Percentiles rank a stretch among this genome's conserved stretches.
Evolutionary conservation across 2,888 invertebrate species (phyloP).

Genomic region (Ochropacha duplaris): DNA sequence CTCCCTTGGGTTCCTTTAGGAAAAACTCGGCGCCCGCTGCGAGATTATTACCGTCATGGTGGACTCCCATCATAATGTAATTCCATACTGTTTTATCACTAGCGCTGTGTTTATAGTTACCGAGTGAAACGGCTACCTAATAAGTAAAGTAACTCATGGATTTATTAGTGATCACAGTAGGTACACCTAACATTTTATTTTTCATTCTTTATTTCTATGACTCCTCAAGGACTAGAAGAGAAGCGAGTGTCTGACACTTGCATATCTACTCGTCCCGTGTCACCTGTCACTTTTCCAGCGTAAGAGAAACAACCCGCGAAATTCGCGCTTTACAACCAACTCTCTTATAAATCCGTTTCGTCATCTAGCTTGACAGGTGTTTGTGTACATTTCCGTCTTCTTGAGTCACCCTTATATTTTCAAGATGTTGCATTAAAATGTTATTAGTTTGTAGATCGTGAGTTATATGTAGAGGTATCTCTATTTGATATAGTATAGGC

Average conservation of each 20-base stretch:
- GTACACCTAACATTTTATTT: no score
- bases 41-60: constrained; percentile 51
- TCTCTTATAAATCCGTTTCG: not conserved
- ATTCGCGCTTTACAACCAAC: not conserved
- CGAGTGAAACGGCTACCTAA: constrained; percentile 19
- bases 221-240: not conserved
- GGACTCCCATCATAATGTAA: constrained; percentile 23
- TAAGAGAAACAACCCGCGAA: not conserved
- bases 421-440: not conserved
- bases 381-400: not conserved
- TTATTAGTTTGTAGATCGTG: no score
- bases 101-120: constrained; percentile 26
- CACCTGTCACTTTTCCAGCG: not conserved
- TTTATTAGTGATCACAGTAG: not conserved
- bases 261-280: not conserved
- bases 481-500: no score
- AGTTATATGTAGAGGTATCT: no score
- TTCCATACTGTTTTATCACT: constrained; percentile 42
- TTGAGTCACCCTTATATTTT: not conserved
- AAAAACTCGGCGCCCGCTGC: constrained; percentile 36
- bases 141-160: not conserved
- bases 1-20: constrained; percentile 46
- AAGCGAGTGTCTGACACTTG: not conserved
- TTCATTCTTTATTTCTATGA: not conserved
- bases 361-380: not conserved